These are phyloP conservation scores for Drosophila pseudotalamancana DNA, from an alignment of 2,888 invertebrate species.

Conservation along the genomic window DNA sequence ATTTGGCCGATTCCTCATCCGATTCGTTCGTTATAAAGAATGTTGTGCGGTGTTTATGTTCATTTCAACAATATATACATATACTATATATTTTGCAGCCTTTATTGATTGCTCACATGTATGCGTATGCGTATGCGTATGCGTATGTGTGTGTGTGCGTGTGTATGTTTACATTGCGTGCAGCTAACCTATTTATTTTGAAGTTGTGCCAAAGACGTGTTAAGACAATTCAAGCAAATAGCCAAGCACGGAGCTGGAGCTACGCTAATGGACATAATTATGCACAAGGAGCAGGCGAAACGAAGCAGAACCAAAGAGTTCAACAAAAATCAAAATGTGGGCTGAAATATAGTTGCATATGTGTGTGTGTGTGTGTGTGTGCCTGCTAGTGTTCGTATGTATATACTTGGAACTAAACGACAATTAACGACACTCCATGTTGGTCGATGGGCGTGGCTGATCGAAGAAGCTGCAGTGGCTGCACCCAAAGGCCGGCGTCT, in stretches of 20 bases:
- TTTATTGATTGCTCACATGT: slow-evolving; percentile 42
- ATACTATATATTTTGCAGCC: slow-evolving; percentile 13
- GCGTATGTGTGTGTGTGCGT: background rate
- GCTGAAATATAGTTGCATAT: too few species aligned
- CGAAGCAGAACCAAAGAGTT: slow-evolving; percentile 11
- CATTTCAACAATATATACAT: slow-evolving; percentile 19
- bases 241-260: slow-evolving; percentile 50
- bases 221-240: slow-evolving; percentile 58
- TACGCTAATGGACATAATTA: slow-evolving; percentile 68
- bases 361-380: background rate
- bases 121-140: background rate
- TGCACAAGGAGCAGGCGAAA: slow-evolving; percentile 30
- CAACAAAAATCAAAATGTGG: too few species aligned
- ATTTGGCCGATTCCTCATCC: slow-evolving; percentile 34
- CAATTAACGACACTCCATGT: slow-evolving; percentile 68
- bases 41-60: slow-evolving; percentile 32
- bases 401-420: slow-evolving; percentile 48
- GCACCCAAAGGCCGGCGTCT: slow-evolving; percentile 58
- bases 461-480: slow-evolving; percentile 35
- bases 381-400: too few species aligned
- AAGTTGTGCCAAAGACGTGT: slow-evolving; percentile 60
- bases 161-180: slow-evolving; percentile 46
- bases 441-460: slow-evolving; percentile 46
- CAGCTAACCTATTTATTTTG: slow-evolving; percentile 54
- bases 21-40: slow-evolving; percentile 18